A percentile compares a stretch with the other conserved stretches of the same genome.
Conservation (phyloP, 2,797 vertebrate genomes). For the Odontamblyopus lacepedii region DNA sequence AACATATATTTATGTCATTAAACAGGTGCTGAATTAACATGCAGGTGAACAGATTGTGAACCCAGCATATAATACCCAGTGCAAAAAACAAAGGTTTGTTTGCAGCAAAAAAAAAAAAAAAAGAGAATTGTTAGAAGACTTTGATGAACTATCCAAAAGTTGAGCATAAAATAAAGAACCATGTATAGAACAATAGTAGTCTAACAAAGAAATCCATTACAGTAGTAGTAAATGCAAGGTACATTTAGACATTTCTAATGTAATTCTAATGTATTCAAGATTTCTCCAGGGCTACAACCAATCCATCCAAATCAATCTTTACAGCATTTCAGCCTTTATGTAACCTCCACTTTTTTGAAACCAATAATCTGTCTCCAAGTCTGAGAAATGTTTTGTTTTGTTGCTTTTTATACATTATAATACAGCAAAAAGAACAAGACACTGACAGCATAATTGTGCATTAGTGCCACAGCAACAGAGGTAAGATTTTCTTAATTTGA, state of each 20-base stretch:
- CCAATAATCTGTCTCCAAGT: background rate
- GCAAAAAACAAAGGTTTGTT: conserved; percentile 31
- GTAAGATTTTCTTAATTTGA: background rate
- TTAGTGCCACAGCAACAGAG: background rate
- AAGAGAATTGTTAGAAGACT: conserved; percentile 19
- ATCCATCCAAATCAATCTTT: background rate
- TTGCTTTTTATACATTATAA: too few species aligned
- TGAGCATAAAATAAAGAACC: conserved; percentile 2
- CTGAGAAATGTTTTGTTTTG: background rate
- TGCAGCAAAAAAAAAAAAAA: conserved; percentile 13
- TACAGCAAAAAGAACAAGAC: background rate
- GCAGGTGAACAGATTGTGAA: conserved; percentile 58
- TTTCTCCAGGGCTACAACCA: too few species aligned
- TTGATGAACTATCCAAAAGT: conserved; percentile 22
- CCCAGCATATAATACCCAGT: conserved; percentile 38
- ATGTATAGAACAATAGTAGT: conserved; percentile 2
- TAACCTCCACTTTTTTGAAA: too few species aligned
- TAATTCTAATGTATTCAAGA: too few species aligned
- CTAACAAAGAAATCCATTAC: conserved; percentile 9
- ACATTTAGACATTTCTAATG: too few species aligned
- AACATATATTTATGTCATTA: conserved; percentile 12
- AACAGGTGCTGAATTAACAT: conserved; percentile 56
- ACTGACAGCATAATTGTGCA: background rate
- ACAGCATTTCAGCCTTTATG: background rate
- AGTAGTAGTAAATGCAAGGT: too few species aligned